Base-by-base conservation (phyloP, 2,888 invertebrate species). In the Belgica antarctica region DNA sequence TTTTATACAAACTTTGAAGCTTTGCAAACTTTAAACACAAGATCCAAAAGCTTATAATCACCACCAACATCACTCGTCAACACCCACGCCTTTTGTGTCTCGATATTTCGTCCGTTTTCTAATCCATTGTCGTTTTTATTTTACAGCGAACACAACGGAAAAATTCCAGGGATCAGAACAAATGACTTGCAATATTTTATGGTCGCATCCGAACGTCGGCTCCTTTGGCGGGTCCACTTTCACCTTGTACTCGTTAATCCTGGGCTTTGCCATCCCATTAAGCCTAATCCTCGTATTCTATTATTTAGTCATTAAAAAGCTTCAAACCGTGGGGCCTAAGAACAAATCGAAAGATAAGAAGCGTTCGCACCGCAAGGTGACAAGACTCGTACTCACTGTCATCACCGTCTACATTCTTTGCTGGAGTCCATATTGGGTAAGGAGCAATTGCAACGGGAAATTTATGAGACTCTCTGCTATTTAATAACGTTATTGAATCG, bases 381-480 rank as follows among this genome's bases (percentile, higher is more conserved):
- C 92, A 1, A 89, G 89, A 75, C 79, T 93, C 73, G 92, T 93
- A 17, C 79, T 92, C 72, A 92, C 91, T 1, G 92, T 93, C 8
- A 90, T 93, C 73, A 88, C 91, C 0, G 92, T 92, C 8, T 93
- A 93, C 80, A 88, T 92, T 8, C 80, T 90, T 59, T 93, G 92
- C 79, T 93, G 92, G 92, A 81, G 90, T 71, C 92, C 92, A 0
- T 92, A 92, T 78, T 92, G 92, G 92, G 85, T 90, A 12, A 88
- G 88, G 2, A n/a, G 2, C 8, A 59, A 31, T n/a, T 31, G 34
- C 5, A 31, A 31, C 12, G 34, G 12, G 34, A 31, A n/a, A 31
- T 31, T 31, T 12, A 31, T 31, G 34, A 31, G n/a, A n/a, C n/a
- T n/a, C n/a, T 31, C 10, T 31, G 10, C 31, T 31, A 4, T 31